Conservation (phyloP, 1,140 invertebrate genomes). For the Halictus rubicundus region DNA sequence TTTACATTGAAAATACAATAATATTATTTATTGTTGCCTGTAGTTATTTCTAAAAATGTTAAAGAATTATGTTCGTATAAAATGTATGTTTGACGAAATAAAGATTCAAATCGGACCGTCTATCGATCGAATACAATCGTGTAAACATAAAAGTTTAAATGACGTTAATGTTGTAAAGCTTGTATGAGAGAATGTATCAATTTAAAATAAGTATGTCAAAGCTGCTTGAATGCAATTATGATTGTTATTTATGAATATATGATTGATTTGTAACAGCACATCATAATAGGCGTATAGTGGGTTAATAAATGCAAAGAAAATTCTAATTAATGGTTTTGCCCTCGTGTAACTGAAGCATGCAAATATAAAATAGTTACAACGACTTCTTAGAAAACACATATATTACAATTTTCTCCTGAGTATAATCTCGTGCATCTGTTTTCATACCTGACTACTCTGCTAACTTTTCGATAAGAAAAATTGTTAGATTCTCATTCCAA, state of each 20-base stretch:
- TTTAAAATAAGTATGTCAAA: constrained; percentile 10
- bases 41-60: background rate
- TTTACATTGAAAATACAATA: constrained; percentile 7
- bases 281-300: background rate
- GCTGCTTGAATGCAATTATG: background rate
- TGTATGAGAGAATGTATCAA: background rate
- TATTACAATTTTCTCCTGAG: constrained; percentile 19
- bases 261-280: background rate
- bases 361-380: constrained; percentile 4
- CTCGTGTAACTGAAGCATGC: constrained; percentile 23
- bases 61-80: background rate
- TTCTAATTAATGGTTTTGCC: constrained; percentile 7
- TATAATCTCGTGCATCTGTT: background rate
- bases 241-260: background rate
- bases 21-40: background rate
- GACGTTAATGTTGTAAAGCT: background rate
- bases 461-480: constrained; percentile 14
- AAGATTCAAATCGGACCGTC: background rate
- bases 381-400: background rate
- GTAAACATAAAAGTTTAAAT: background rate
- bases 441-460: constrained; percentile 36
- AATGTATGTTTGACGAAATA: background rate
- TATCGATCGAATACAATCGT: background rate
- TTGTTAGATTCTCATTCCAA: constrained; percentile 29
- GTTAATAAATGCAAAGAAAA: constrained; percentile 32